Base-by-base conservation (phyloP, 2,888 invertebrate species). In the Hypena proboscidalis region DNA sequence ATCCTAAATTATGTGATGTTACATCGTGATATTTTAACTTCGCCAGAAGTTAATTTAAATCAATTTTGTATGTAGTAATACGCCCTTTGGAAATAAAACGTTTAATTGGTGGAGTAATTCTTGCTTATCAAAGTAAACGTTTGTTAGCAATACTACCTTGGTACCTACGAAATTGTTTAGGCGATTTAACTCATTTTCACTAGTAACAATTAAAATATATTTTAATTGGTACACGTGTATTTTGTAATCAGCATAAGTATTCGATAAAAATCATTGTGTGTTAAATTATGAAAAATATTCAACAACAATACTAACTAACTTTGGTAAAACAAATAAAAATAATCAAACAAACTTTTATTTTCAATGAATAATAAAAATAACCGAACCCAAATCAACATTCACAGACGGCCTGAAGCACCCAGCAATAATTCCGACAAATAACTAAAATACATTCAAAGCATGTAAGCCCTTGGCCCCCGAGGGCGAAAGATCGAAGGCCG, bases 401-500 rank as follows among this genome's bases (percentile, higher is more conserved):
- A 47, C 40, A 48, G 38, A 41, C 39, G 44, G 37, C 37, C 47
- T 55, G 58, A 51, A 64, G 58, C 57, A 52, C 44, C 46, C 40
- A 52, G 50, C 59, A 52, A 67, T 67, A 68, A 67, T 64, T 59
- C 61, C 71, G 70, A 70, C 70, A 73, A 77, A 74, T 72, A 67
- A 70, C 61, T 68, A 59, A 64, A 74, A 70, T 74, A 74, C 67
- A 74, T 74, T 76, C 72, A 73, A 77, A 73, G 66, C 71, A 76
- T 73, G 76, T 78, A 74, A 72, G 52, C 62, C 73, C 66, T 63
- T 59, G 59, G 70, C 69, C 80, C 82, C 75, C 60, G 64, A 74
- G 85, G 88, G 85, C 83, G 68, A 76, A 74, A 84, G 88, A 85
- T 84, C 87, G 85, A 78, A 85, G 84, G 84, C 81, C 85, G 80